Percentiles rank a stretch among this genome's conserved stretches.
Conservation (phyloP, 35 echinoderm and acorn worm genomes). For the Hemicentrotus pulcherrimus region DNA sequence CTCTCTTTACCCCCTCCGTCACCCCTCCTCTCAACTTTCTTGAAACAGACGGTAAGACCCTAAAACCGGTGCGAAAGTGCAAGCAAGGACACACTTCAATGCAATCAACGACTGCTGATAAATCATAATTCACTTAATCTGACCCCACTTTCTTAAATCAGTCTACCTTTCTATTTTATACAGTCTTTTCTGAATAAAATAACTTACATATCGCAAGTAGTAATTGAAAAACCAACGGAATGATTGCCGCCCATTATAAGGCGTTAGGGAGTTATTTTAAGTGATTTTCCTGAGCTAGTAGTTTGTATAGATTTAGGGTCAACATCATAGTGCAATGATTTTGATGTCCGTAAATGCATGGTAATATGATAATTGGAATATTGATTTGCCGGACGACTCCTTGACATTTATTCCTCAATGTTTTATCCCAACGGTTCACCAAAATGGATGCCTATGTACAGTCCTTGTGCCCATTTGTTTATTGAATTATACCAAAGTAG, state of each 20-base stretch:
- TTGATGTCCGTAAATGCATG: background rate
- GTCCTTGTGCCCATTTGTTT: no score
- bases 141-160: conserved; percentile 16
- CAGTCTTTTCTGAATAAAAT: background rate
- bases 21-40: background rate
- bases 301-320: background rate
- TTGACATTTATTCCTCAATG: background rate
- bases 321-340: background rate
- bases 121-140: background rate
- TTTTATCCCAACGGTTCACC: background rate
- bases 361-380: conserved; percentile 4
- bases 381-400: background rate
- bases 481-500: no score
- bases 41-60: background rate
- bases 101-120: conserved; percentile 9
- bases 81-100: background rate
- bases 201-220: background rate
- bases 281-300: background rate
- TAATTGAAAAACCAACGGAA: conserved; percentile 2
- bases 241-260: background rate
- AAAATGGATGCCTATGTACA: background rate
- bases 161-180: background rate
- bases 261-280: conserved; percentile 18
- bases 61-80: background rate
- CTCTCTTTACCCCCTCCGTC: background rate